Evolutionary conservation across 2,888 invertebrate species (phyloP).

Genomic region (Brachynemurus nebulosus): DNA sequence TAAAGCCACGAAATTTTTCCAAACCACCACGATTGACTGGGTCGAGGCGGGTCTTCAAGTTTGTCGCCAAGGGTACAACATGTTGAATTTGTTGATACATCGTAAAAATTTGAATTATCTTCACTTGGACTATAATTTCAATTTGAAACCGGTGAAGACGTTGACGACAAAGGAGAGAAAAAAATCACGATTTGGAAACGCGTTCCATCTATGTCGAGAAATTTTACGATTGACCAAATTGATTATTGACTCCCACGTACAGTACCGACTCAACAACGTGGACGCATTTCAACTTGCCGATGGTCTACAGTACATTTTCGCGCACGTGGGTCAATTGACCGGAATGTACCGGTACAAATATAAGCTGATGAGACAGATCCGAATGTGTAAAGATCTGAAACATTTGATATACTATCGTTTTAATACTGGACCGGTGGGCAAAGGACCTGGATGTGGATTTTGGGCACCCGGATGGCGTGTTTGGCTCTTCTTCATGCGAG

Average conservation of each 20-base stretch:
- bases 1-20: slow-evolving; percentile 99
- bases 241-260: slow-evolving; percentile 98
- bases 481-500: slow-evolving; percentile 99
- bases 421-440: slow-evolving; percentile 96
- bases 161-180: slow-evolving; percentile 98
- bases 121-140: slow-evolving; percentile 99
- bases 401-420: slow-evolving; percentile 98
- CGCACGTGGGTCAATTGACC: slow-evolving; percentile 97
- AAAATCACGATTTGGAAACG: slow-evolving; percentile 94
- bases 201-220: slow-evolving; percentile 98
- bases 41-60: slow-evolving; percentile 98
- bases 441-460: slow-evolving; percentile 96
- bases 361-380: slow-evolving; percentile 95
- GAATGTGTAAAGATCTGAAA: slow-evolving; percentile 99
- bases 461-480: slow-evolving; percentile 99
- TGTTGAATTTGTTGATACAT: slow-evolving; percentile 97
- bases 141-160: slow-evolving; percentile 98
- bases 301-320: slow-evolving; percentile 97
- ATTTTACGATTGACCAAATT: slow-evolving; percentile 96
- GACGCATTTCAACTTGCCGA: slow-evolving; percentile 98
- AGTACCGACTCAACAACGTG: slow-evolving; percentile 97
- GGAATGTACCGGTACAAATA: slow-evolving; percentile 99
- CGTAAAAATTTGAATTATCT: slow-evolving; percentile 98
- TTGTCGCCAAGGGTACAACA: slow-evolving; percentile 98
- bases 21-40: slow-evolving; percentile 99